phyloP scores from a whole-genome alignment of 2,797 vertebrate species.

The Pseudocheirus occidentalis region DNA sequence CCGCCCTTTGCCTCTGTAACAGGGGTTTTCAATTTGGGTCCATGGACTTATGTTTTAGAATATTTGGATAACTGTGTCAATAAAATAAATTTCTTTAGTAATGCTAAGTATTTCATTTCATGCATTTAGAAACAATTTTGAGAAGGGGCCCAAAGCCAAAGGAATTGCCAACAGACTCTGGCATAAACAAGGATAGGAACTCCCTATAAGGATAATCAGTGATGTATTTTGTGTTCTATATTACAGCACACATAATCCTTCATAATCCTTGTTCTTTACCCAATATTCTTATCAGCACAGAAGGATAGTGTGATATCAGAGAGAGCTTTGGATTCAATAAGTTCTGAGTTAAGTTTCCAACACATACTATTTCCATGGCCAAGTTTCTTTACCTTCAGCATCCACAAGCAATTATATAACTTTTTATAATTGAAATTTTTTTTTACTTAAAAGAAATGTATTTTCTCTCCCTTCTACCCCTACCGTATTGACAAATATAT shows the following conservation, averaged over 20 bases:
- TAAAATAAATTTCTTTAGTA: neutral
- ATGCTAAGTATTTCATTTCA: neutral
- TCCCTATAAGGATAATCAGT: neutral
- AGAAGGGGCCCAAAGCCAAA: neutral
- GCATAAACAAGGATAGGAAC: neutral
- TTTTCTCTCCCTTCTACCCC: neutral
- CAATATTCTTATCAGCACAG: neutral
- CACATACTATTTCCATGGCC: neutral
- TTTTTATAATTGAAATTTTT: neutral
- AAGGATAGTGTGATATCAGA: neutral
- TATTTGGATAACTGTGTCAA: neutral
- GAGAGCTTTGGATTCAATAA: neutral
- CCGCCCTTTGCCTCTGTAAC: neutral
- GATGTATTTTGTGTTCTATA: neutral
- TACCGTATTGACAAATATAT: neutral
- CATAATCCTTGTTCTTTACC: neutral
- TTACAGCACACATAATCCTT: neutral
- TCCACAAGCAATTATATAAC: neutral
- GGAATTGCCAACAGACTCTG: neutral
- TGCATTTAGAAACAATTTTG: neutral
- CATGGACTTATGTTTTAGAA: neutral
- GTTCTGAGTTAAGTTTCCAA: neutral
- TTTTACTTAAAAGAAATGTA: neutral
- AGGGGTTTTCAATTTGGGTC: neutral
- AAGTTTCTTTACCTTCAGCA: neutral